phyloP scores from a whole-genome alignment of 2,797 vertebrate genomes.

The Cirrhinus mrigala region DNA sequence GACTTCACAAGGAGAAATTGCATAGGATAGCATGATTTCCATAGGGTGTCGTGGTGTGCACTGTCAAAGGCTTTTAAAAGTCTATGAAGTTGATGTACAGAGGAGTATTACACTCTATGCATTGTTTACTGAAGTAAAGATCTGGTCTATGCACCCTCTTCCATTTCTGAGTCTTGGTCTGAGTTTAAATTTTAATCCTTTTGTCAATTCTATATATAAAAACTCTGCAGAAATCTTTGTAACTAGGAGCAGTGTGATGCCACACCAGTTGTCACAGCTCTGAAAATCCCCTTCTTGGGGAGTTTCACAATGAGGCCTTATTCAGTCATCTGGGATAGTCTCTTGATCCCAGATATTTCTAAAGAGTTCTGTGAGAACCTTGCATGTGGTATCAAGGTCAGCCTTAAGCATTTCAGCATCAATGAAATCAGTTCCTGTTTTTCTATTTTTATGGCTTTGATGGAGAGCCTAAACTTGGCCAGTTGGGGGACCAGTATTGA shows the following conservation, averaged over 20 bases:
- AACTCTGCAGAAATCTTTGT: not conserved
- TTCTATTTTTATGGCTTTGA: no score
- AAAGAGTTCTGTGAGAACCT: no score
- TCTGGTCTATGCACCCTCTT: not conserved
- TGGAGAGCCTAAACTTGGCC: no score
- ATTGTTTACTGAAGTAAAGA: not conserved
- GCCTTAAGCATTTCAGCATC: no score
- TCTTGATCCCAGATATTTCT: no score
- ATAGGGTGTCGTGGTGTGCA: not conserved
- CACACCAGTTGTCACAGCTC: not conserved
- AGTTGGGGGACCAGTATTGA: no score
- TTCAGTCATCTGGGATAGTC: not conserved
- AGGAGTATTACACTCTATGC: not conserved
- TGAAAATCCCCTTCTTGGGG: not conserved
- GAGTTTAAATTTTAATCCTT: not conserved
- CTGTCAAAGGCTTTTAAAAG: no score
- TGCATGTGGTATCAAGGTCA: no score
- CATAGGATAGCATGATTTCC: not conserved
- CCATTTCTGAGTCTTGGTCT: not conserved
- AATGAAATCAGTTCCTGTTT: no score
- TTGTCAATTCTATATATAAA: not conserved
- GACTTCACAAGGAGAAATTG: constrained; percentile 2
- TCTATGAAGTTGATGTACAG: no score
- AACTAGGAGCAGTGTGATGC: not conserved
- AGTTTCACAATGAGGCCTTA: not conserved